Evolutionary conservation across 2,797 vertebrate genomes (phyloP), one percentile per base, ranked within the genome.

Genomic region (Clamator glandarius): DNA sequence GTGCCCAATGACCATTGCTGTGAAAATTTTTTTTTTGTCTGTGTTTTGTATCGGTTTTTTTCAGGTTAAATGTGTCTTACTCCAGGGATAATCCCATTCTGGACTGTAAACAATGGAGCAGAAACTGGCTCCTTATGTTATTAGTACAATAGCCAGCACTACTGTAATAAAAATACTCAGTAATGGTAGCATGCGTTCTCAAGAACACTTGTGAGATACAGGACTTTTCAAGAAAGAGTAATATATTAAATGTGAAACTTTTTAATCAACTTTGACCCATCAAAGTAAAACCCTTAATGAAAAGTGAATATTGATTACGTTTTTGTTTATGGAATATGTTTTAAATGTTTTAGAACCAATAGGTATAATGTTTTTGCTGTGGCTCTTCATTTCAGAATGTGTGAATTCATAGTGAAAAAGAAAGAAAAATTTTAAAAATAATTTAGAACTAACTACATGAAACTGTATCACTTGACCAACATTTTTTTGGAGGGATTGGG

Each of bases 121-220:
- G 58, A 91, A 94, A 72, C 54, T 15, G 68, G 67, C 21, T 92
- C 17, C 39, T 85, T 89, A 68, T 87, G 61, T 93, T 94, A 35
- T 72, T 92, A 85, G 69, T 55, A 92, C 54, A 90, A 72, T n/a
- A 87, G 55, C 54, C 48, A 87, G 23, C 54, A 68, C 35, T 58
- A 66, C 17, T 86, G 20, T 64, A 92, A 67, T 70, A 83, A 95
- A 87, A 94, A 68, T 72, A 87, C 54, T 90, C 77, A 83, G 44
- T 64, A 68, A 85, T 3, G 1, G 41, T 57, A 68, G 25, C 35
- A 46, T n/a, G 44, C 54, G 42, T 89, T 91, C 76, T 87, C 55
- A 36, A 54, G 51, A 86, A 75, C 23, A 44, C 23, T 90, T 61
- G 17, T 39, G 33, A 17, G 55, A 54, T 64, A 67, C 10, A 64